Conservation (phyloP, 2,888 invertebrate species). For the Habrosyne pyritoides region DNA sequence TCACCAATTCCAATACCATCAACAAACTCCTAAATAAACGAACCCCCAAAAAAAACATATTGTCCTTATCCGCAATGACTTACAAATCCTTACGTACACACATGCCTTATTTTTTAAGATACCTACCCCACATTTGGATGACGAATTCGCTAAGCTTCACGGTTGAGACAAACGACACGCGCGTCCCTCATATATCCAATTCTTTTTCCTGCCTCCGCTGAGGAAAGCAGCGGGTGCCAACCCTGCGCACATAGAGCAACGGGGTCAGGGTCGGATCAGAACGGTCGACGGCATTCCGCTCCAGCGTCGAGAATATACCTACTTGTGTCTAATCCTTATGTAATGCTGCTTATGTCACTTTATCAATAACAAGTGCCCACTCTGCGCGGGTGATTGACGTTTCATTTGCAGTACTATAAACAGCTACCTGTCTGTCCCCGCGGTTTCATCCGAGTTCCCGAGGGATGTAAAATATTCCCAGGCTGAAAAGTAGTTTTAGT, state of each 20-base stretch:
- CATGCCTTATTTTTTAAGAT: neutral
- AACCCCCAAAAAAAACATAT: too few species aligned
- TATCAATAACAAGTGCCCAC: neutral
- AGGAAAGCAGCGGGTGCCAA: neutral
- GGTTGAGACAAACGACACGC: neutral
- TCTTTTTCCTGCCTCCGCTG: too few species aligned
- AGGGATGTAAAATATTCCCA: too few species aligned
- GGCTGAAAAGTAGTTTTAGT: too few species aligned
- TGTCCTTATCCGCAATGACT: neutral
- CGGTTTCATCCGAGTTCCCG: too few species aligned
- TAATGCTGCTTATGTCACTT: neutral
- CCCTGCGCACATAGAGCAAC: neutral
- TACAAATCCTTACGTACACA: neutral
- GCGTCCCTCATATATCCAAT: neutral
- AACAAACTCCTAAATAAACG: neutral
- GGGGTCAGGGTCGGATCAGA: slow-evolving; percentile 6
- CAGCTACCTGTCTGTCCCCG: too few species aligned
- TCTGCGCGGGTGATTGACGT: neutral
- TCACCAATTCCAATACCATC: neutral
- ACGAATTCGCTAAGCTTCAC: neutral
- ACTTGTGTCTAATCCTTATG: neutral
- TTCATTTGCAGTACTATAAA: too few species aligned
- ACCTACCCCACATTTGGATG: neutral
- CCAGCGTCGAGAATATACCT: neutral
- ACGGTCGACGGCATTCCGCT: slow-evolving; percentile 3